Conservation (phyloP, 2,888 invertebrate species). For the Lucinisca nassula region DNA sequence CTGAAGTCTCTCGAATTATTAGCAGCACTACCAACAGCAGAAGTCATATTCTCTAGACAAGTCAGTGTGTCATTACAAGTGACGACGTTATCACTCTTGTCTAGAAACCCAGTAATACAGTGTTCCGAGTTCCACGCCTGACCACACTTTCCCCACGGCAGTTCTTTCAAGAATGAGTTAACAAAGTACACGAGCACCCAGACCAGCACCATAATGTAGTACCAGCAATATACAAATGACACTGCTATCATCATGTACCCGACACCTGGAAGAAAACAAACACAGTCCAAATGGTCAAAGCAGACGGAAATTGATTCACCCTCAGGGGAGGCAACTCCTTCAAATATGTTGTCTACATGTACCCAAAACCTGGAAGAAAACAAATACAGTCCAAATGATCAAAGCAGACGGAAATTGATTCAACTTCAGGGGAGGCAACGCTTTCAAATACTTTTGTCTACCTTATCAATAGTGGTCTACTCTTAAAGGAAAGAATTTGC, state of each 20-base stretch:
- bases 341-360: too few species aligned
- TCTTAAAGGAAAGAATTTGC: too few species aligned
- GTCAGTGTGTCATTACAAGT: not conserved
- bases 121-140: constrained; percentile 71
- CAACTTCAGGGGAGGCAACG: too few species aligned
- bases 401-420: too few species aligned
- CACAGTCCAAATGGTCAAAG: not conserved
- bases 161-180: constrained; percentile 64
- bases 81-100: not conserved
- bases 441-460: too few species aligned
- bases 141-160: constrained; percentile 71
- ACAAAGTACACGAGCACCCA: constrained; percentile 76
- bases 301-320: too few species aligned
- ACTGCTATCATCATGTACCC: constrained; percentile 76
- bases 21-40: not conserved
- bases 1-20: not conserved
- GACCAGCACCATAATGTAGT: constrained; percentile 74
- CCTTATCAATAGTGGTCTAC: too few species aligned
- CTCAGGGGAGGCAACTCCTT: too few species aligned
- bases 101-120: constrained; percentile 39
- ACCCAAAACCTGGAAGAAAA: too few species aligned
- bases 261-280: constrained; percentile 55
- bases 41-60: not conserved
- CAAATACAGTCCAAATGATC: too few species aligned
- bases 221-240: constrained; percentile 74